phyloP scores from a whole-genome alignment of 2,888 invertebrate genomes.

The Lasiommata megera region DNA sequence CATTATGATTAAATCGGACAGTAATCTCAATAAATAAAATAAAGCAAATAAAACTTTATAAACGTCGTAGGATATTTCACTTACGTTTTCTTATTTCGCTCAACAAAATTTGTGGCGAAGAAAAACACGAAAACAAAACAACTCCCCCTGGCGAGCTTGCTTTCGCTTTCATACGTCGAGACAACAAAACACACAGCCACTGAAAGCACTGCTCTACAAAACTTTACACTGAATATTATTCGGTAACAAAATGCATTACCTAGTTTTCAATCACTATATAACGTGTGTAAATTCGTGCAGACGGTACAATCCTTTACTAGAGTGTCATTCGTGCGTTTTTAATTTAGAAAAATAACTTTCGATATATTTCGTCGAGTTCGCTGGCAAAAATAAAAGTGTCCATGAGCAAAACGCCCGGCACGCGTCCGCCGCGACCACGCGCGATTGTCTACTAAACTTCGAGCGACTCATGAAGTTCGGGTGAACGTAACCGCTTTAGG shows the following conservation, averaged over 20 bases:
- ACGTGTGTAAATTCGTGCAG: constrained; percentile 23
- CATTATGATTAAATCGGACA: no score
- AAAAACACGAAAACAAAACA: constrained; percentile 72
- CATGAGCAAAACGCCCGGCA: constrained; percentile 50
- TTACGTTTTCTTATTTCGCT: constrained; percentile 67
- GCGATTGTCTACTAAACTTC: constrained; percentile 59
- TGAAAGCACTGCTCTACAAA: constrained; percentile 67
- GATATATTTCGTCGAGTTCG: constrained; percentile 53
- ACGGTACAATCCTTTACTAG: constrained; percentile 29
- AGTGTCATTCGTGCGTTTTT: constrained; percentile 34
- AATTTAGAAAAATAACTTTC: constrained; percentile 20
- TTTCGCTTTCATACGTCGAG: constrained; percentile 71
- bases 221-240: constrained; percentile 56
- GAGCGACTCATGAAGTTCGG: constrained; percentile 41
- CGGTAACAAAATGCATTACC: constrained; percentile 23
- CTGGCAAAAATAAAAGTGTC: constrained; percentile 60
- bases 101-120: constrained; percentile 55
- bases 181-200: constrained; percentile 69
- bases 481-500: constrained; percentile 45
- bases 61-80: constrained; percentile 37
- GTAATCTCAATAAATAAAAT: not conserved
- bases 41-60: constrained; percentile 46
- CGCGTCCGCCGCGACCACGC: constrained; percentile 67
- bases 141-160: constrained; percentile 60
- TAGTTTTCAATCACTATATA: constrained; percentile 34